Base-by-base conservation (phyloP, 92 coral and sea anemone species). In the Siderastrea radians region DNA sequence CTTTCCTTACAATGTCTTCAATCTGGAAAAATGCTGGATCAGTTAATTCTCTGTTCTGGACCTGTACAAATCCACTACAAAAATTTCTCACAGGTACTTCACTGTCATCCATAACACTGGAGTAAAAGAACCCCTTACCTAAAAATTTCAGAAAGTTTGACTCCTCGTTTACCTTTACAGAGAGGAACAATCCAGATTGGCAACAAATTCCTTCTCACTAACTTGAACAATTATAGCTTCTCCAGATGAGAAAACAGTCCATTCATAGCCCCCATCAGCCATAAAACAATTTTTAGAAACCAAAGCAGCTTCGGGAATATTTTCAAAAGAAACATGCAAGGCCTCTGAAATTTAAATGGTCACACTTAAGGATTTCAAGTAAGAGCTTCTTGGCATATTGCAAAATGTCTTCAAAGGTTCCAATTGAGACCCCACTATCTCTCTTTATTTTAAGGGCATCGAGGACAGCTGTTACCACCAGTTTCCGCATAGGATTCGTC, bases 1-100 rank as follows among this genome's bases (percentile, higher is more conserved):
- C 90, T 74, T 93, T 93, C 57, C 94, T 77, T 68, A 61, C 38
- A 44, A 93, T 90, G 38, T 59, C 46, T 11, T 82, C 86, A 71
- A 89, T 49, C 38, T 58, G 59, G 72, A 72, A 81, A 73, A 83
- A 87, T 12, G 43, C 43, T 68, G 69, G 65, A 66, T 89, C 88
- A 62, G 84, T n/a, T 6, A 52, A 62, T 81, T 85, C 88, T 65
- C 62, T 73, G 75, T 51, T 52, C 53, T 90, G 52, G 26, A 93
- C 96, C 17, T 79, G 67, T 19, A 72, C 49, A 83, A 91, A 93
- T 60, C 92, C 92, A 79, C 88, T 93, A 90, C 94, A 87, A 74
- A 87, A 93, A 84, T 93, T 84, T 54, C 57, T 93, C 43, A 57
- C 89, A 53, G 69, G 74, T 19, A 45, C 60, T 55, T 57, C 91